Conservation (phyloP, 1,140 invertebrate species). For the Drosophila pseudoobscura region DNA sequence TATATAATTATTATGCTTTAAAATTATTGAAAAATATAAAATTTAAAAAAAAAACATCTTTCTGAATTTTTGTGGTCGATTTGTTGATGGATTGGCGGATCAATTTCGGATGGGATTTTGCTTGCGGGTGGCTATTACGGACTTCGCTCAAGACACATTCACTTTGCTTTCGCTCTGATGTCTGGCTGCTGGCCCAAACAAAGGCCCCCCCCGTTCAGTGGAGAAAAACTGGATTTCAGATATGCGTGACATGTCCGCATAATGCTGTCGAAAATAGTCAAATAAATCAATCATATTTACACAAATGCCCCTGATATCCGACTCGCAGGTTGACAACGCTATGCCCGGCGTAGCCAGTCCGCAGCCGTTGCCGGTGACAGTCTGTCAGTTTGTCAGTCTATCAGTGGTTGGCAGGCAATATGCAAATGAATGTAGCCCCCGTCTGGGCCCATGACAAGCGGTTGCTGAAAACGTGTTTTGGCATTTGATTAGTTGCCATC, state of each 20-base stretch:
- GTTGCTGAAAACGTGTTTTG: slow-evolving; percentile 72
- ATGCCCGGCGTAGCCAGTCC: too few species aligned
- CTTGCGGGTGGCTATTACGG: too few species aligned
- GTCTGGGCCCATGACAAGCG: slow-evolving; percentile 49
- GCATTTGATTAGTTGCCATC: slow-evolving; percentile 73
- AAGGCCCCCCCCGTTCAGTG: neutral
- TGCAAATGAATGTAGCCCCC: slow-evolving; percentile 54
- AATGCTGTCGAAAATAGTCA: slow-evolving; percentile 82
- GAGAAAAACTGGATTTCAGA: slow-evolving; percentile 42
- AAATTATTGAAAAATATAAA: too few species aligned
- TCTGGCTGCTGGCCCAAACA: neutral
- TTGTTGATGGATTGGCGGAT: too few species aligned
- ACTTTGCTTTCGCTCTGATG: neutral
- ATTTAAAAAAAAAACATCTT: too few species aligned
- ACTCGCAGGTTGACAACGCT: slow-evolving; percentile 33
- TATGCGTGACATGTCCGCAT: slow-evolving; percentile 72
- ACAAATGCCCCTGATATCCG: slow-evolving; percentile 75
- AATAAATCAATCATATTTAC: slow-evolving; percentile 83
- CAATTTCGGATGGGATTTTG: too few species aligned
- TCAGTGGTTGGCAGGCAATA: slow-evolving; percentile 56
- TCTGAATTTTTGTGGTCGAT: too few species aligned
- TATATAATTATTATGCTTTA: too few species aligned
- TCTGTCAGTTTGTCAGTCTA: slow-evolving; percentile 35
- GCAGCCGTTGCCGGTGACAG: slow-evolving; percentile 10
- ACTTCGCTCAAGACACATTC: slow-evolving; percentile 1